Conservation (phyloP, 2,113 vertebrate species). For the Clupea harengus region DNA sequence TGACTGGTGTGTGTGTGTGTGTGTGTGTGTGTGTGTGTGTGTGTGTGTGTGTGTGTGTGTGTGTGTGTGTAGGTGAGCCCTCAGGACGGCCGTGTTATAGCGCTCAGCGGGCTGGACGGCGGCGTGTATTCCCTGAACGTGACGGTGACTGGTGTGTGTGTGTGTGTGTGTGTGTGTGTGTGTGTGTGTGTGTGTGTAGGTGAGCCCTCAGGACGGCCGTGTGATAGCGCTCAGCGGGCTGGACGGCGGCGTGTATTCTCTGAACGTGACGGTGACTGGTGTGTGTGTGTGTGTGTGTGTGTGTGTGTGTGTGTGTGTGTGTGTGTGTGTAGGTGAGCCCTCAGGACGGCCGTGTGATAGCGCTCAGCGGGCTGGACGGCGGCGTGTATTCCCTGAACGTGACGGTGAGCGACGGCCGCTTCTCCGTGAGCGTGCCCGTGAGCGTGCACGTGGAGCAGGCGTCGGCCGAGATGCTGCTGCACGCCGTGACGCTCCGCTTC, state of each 20-base stretch:
- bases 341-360: conserved; percentile 91
- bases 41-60: neutral
- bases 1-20: neutral
- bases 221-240: conserved; percentile 92
- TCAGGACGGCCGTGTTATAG: conserved; percentile 91
- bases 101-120: conserved; percentile 86
- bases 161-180: neutral
- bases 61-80: conserved; percentile 73
- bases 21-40: neutral
- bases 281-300: neutral
- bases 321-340: conserved; percentile 71
- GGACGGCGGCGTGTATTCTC: conserved; percentile 72
- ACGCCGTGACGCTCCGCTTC: conserved; percentile 91
- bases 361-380: conserved; percentile 87
- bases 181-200: conserved; percentile 46
- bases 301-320: conserved; percentile 14
- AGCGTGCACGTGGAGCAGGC: conserved; percentile 87
- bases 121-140: conserved; percentile 57
- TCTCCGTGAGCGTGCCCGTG: conserved; percentile 86
- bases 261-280: no score
- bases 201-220: conserved; percentile 88
- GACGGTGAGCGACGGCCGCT: conserved; percentile 91
- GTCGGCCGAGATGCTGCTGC: conserved; percentile 83
- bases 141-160: neutral
- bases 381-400: conserved; percentile 89